Percentiles rank a stretch among this genome's conserved stretches.
phyloP scores from a whole-genome alignment of 1,140 invertebrate genomes.

The Cydia pomonella region DNA sequence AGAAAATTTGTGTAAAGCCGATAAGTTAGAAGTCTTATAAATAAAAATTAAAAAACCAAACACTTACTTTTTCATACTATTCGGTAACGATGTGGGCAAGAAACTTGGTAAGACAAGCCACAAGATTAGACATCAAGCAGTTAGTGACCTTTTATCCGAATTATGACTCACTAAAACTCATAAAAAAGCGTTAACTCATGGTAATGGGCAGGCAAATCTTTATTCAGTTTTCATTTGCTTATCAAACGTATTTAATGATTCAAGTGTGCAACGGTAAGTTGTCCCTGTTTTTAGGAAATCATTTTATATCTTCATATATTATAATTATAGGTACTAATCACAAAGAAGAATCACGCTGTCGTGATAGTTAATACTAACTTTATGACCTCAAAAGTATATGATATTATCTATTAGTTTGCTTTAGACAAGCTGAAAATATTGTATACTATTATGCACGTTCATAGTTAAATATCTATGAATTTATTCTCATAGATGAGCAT shows the following conservation, averaged over 20 bases:
- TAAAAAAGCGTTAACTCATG: slow-evolving; percentile 8
- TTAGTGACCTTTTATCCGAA: slow-evolving; percentile 27
- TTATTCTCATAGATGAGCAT: too few relatives aligned
- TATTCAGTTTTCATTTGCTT: slow-evolving; percentile 15
- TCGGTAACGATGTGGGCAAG: slow-evolving; percentile 1
- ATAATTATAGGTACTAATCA: too few relatives aligned
- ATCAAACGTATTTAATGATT: neutral
- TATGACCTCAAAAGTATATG: too few relatives aligned
- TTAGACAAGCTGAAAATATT: too few relatives aligned
- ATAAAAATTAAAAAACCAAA: neutral
- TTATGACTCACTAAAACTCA: slow-evolving; percentile 21
- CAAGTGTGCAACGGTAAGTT: neutral
- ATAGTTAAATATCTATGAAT: too few relatives aligned
- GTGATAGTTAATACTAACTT: too few relatives aligned
- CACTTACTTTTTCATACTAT: neutral
- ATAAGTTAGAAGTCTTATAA: neutral
- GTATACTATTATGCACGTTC: too few relatives aligned
- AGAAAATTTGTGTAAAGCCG: neutral
- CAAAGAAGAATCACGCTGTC: too few relatives aligned
- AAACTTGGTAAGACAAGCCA: neutral
- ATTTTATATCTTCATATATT: neutral
- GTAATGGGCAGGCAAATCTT: slow-evolving; percentile 17
- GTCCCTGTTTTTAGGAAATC: neutral
- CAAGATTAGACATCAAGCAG: slow-evolving; percentile 9
- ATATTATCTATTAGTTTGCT: too few relatives aligned